Conservation (phyloP, 1,140 invertebrate species). For the Habropoda laboriosa region DNA sequence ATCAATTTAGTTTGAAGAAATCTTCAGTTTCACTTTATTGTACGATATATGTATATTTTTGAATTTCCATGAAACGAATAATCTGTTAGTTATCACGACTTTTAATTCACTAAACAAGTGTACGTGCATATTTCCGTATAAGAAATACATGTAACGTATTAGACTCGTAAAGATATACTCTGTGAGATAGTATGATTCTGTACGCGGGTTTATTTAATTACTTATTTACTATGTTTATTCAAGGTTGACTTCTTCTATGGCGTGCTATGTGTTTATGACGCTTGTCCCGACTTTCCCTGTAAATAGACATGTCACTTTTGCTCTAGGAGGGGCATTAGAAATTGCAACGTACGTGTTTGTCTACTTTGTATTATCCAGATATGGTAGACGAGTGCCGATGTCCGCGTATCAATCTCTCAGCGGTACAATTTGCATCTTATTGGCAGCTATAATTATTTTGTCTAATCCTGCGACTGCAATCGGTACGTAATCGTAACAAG, state of each 20-base stretch:
- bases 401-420: constrained; percentile 64
- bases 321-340: constrained; percentile 72
- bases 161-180: too few relatives aligned
- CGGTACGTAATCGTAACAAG: constrained; percentile 10
- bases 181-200: too few relatives aligned
- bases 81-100: too few relatives aligned
- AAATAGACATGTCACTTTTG: constrained; percentile 75
- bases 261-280: constrained; percentile 66
- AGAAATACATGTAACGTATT: too few relatives aligned
- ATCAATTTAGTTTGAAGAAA: too few relatives aligned
- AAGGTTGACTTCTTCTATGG: constrained; percentile 75
- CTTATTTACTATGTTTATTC: constrained; percentile 25
- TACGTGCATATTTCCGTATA: too few relatives aligned
- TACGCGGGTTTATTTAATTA: neutral
- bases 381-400: constrained; percentile 67
- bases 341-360: constrained; percentile 69
- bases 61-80: too few relatives aligned
- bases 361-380: constrained; percentile 72
- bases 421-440: constrained; percentile 70
- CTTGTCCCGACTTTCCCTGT: constrained; percentile 66
- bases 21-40: too few relatives aligned
- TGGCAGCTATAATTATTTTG: constrained; percentile 60
- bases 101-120: too few relatives aligned
- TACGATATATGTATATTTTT: too few relatives aligned
- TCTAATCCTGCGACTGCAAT: neutral